Evolutionary conservation across 2,888 invertebrate genomes (phyloP).

Genomic region (Andrena praecox): DNA sequence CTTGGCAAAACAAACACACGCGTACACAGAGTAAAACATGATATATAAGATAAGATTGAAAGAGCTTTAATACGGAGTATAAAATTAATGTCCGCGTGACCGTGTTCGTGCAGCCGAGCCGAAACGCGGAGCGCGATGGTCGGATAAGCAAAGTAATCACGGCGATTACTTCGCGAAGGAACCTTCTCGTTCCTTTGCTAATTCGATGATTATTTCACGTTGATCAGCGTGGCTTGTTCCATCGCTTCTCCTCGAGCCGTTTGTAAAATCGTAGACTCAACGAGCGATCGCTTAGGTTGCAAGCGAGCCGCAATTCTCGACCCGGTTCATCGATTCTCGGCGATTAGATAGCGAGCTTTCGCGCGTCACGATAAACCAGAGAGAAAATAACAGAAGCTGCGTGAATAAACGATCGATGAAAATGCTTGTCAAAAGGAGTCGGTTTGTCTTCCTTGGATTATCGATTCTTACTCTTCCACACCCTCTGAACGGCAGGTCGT

Average conservation of each 20-base stretch:
- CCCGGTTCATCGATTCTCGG: slow-evolving; percentile 11
- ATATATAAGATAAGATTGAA: slow-evolving; percentile 17
- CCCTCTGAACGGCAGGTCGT: slow-evolving; percentile 1
- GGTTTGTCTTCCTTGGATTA: not conserved
- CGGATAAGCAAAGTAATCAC: slow-evolving; percentile 2
- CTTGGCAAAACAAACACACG: slow-evolving; percentile 48
- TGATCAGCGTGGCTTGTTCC: slow-evolving; percentile 27
- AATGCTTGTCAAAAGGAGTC: slow-evolving; percentile 48
- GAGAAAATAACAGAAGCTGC: slow-evolving; percentile 30
- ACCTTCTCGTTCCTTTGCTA: slow-evolving; percentile 25
- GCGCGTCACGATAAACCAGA: slow-evolving; percentile 19
- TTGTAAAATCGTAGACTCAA: slow-evolving; percentile 37
- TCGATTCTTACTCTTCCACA: slow-evolving; percentile 4
- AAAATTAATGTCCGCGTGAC: not conserved
- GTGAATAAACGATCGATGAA: slow-evolving; percentile 65
- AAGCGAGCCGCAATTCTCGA: slow-evolving; percentile 33
- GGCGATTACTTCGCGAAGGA: not conserved
- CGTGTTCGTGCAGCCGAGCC: not conserved
- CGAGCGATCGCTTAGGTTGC: slow-evolving; percentile 28
- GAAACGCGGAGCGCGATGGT: not conserved
- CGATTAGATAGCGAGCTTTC: not conserved
- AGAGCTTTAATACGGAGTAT: slow-evolving; percentile 29
- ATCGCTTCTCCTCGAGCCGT: slow-evolving; percentile 35
- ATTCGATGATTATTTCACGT: slow-evolving; percentile 32
- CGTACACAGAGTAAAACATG: slow-evolving; percentile 29